Base-by-base conservation (phyloP, 2,888 invertebrate species). In the Rutpela maculata region DNA sequence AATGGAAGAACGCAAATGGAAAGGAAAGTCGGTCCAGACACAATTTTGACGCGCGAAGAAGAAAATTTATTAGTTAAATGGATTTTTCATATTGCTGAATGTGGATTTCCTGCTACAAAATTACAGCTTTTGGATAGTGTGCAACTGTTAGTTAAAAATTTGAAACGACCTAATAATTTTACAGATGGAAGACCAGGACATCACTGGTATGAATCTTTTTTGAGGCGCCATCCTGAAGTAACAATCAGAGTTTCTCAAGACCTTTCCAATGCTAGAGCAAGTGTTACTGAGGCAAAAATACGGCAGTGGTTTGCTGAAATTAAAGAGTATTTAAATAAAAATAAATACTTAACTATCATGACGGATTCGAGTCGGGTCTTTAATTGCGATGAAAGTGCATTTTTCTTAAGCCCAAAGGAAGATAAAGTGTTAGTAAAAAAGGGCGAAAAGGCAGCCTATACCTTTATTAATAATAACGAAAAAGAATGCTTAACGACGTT, bases 191-290 rank as follows among this genome's bases (percentile, higher is more conserved):
- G 84, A 65, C 88, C 87, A 59, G 87, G 88, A n/a, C 84, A 85
- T 73, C 85, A 86, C 55, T 89, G 88, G 88, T 89, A 84, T 75
- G 74, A 84, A 56, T 76, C 63, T 5, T 89, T 89, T 83, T 74
- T 87, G 76, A 82, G 83, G 69, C 82, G 87, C 67, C 86, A 89
- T 77, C n/a, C n/a, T n/a, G n/a, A n/a, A n/a, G n/a, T n/a, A n/a
- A n/a, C n/a, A n/a, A n/a, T n/a, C n/a, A n/a, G n/a, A n/a, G n/a
- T n/a, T n/a, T n/a, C n/a, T n/a, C n/a, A n/a, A n/a, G n/a, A n/a
- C n/a, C n/a, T n/a, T n/a, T n/a, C n/a, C n/a, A n/a, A n/a, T n/a
- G n/a, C n/a, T n/a, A n/a, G n/a, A n/a, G n/a, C n/a, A n/a, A n/a
- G n/a, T n/a, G n/a, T n/a, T n/a, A n/a, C n/a, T n/a, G n/a, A n/a